Base-by-base conservation (phyloP, 1,140 invertebrate species). In the Calephelis virginiensis region DNA sequence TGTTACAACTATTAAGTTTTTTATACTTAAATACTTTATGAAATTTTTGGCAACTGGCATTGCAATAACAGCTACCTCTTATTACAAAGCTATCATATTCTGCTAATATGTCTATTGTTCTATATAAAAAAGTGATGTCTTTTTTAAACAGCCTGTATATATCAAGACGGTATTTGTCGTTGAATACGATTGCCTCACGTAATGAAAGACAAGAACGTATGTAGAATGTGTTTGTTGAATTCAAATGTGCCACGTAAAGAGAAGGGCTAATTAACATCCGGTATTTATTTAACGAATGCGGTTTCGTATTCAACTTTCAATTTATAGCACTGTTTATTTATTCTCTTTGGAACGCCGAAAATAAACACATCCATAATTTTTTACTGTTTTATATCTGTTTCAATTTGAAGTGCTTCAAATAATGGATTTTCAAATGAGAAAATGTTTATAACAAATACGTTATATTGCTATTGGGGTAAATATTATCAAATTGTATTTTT, bases 291-390 rank as follows among this genome's bases (percentile, higher is more conserved):
- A 53, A 53, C 50, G 10, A 28, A 14, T 56, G 50, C 50, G 28
- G 28, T 56, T 56, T 56, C 50, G 50, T 56, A 56, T 56, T 56
- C 50, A 56, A 56, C 17, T 56, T 56, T 56, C 50, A 56, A 56
- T 56, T 56, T 56, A 56, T 56, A 37, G 50, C 50, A 56, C 9
- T 59, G 53, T 59, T 59, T 59, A 17, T 59, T 59, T 59, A 59
- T 59, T 59, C 53, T 59, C 28, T 59, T 59, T 59, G 53, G 37
- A 56, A 56, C 50, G 14, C 14, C 53, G 12, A 59, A 59, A 59
- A 59, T 59, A 59, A 59, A 59, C 53, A 4, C 38, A 59, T 59
- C 7, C 28, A 28, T 59, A 28, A 59, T 43, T 59, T 59, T 59
- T 59, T 1, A 43, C 40, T 12, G 37, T 56, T 56, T 56, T 59